A percentile compares a stretch with the other conserved stretches of the same genome.
Conservation (phyloP, 2,888 invertebrate species). For the Sarcophaga subvicina region DNA sequence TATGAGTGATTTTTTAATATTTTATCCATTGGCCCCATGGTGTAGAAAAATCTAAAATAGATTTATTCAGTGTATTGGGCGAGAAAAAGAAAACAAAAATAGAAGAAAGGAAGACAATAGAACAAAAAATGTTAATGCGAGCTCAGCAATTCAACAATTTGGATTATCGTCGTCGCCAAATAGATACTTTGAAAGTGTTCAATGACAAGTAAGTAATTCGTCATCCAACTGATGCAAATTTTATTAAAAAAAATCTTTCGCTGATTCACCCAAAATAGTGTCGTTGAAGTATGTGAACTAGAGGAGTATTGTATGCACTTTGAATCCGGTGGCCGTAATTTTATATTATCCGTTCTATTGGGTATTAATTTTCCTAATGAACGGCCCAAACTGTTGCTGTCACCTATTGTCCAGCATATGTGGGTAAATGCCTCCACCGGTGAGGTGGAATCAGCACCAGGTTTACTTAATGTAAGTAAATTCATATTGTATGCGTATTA, state of each 20-base stretch:
- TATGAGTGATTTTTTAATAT: conserved; percentile 10
- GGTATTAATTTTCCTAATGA: conserved; percentile 89
- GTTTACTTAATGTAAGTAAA: conserved; percentile 86
- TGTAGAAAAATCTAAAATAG: conserved; percentile 22
- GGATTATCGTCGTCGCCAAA: conserved; percentile 85
- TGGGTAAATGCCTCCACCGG: conserved; percentile 88
- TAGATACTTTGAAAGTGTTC: conserved; percentile 91
- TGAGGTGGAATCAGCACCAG: conserved; percentile 88
- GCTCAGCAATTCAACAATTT: conserved; percentile 66
- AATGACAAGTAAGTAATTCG: conserved; percentile 87
- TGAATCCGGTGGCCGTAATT: conserved; percentile 85
- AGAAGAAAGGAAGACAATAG: background rate
- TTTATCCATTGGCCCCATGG: background rate
- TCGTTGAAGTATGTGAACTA: conserved; percentile 87
- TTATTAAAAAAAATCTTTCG: background rate
- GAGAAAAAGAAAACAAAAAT: background rate
- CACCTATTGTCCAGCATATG: conserved; percentile 86
- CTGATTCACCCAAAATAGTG: conserved; percentile 81
- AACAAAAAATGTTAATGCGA: conserved; percentile 61
- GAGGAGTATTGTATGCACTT: conserved; percentile 89
- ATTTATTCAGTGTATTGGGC: background rate
- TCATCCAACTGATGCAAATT: background rate
- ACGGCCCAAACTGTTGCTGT: conserved; percentile 87
- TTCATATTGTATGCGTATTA: background rate
- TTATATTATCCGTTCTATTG: conserved; percentile 86